Evolutionary conservation across 2,888 invertebrate genomes (phyloP).

Genomic region (Lasius fuliginosus): DNA sequence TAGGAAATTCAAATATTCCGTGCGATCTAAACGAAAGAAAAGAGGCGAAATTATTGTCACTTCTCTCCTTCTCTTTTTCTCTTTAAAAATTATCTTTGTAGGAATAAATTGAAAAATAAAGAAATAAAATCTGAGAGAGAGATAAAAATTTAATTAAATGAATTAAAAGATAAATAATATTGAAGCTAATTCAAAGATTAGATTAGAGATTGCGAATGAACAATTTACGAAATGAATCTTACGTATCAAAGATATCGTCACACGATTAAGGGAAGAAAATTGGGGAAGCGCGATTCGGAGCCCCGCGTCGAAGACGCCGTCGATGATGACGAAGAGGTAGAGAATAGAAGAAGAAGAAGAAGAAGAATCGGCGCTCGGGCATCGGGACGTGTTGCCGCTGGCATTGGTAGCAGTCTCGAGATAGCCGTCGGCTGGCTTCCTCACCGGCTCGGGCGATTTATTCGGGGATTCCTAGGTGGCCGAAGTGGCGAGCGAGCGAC

Average conservation of each 20-base stretch:
- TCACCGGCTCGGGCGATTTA: slow-evolving; percentile 84
- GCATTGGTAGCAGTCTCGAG: slow-evolving; percentile 86
- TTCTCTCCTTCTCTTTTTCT: neutral
- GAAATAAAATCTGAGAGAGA: neutral
- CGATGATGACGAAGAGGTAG: slow-evolving; percentile 64
- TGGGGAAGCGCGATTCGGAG: neutral
- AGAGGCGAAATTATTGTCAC: neutral
- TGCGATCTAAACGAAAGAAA: neutral
- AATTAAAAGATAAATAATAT: neutral
- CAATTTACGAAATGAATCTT: neutral
- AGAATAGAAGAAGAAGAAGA: slow-evolving; percentile 65
- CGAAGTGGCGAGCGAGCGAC: slow-evolving; percentile 79
- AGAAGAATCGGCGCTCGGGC: slow-evolving; percentile 77
- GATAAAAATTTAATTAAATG: slow-evolving; percentile 3
- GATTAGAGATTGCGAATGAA: neutral
- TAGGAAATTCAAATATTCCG: neutral
- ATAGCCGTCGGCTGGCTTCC: slow-evolving; percentile 86
- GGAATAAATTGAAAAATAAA: neutral
- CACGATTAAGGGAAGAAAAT: neutral
- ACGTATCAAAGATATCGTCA: neutral
- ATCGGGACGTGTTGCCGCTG: slow-evolving; percentile 83
- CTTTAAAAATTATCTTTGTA: neutral
- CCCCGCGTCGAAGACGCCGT: slow-evolving; percentile 34
- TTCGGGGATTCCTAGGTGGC: slow-evolving; percentile 82
- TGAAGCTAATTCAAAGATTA: neutral